Conservation (phyloP, 2,113 vertebrate genomes). For the Actenoides lindsayi region DNA sequence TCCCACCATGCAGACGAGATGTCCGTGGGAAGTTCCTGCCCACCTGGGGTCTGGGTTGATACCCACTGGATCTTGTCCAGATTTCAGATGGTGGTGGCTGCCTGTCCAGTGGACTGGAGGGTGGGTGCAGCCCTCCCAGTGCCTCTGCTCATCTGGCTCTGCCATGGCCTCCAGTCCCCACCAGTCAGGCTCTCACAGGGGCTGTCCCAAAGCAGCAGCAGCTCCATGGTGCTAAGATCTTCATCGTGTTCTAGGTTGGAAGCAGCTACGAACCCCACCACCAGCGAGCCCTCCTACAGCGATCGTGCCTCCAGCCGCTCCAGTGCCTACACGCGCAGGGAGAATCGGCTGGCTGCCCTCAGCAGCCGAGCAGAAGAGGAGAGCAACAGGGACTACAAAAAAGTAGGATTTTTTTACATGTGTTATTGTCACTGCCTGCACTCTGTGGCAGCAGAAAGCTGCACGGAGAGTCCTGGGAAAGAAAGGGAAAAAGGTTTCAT, state of each 20-base stretch:
- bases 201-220: not conserved
- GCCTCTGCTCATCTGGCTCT: not conserved
- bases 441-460: not conserved
- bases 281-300: conserved; percentile 74
- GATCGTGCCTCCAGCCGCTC: conserved; percentile 81
- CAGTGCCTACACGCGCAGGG: conserved; percentile 86
- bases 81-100: rapidly evolving
- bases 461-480: not conserved
- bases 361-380: conserved; percentile 84
- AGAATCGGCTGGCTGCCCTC: conserved; percentile 85
- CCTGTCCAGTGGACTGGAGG: rapidly evolving
- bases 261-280: conserved; percentile 65
- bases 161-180: not conserved
- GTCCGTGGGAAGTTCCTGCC: not conserved
- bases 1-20: not conserved
- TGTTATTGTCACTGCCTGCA: not conserved
- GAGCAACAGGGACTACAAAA: conserved; percentile 88
- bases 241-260: conserved; percentile 79
- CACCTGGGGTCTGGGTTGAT: not conserved
- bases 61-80: not conserved
- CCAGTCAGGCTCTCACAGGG: not conserved
- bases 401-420: conserved; percentile 69
- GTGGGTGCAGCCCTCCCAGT: not conserved
- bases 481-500: not conserved
- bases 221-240: not conserved